Evolutionary conservation across 2,113 vertebrate genomes (phyloP).

Genomic region (Chroicocephalus ridibundus): DNA sequence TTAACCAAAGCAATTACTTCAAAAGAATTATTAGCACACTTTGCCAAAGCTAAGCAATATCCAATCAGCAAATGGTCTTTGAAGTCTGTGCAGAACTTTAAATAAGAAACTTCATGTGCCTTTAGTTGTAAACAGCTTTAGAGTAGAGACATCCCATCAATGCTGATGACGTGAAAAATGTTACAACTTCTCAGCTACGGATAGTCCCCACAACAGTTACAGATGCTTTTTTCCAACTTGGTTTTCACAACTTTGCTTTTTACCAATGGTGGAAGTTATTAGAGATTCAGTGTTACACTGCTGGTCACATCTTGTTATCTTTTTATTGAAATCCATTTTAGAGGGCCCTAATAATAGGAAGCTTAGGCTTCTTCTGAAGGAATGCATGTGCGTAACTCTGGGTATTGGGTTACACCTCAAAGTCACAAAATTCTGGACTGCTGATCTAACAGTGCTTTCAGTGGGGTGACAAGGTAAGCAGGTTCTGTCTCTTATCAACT

Average conservation of each 20-base stretch:
- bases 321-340: constrained; percentile 65
- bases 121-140: not conserved
- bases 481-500: not conserved
- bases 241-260: constrained; percentile 1
- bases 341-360: constrained; percentile 38
- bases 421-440: not conserved
- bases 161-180: not conserved
- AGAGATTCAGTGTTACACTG: constrained; percentile 50
- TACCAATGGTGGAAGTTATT: constrained; percentile 66
- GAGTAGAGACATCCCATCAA: not conserved
- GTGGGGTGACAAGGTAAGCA: not conserved
- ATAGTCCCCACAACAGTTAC: not conserved
- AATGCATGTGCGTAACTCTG: not conserved
- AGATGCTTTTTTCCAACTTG: not conserved
- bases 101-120: not conserved
- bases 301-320: constrained; percentile 71
- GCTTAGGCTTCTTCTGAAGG: constrained; percentile 31
- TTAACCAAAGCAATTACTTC: not conserved
- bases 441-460: not conserved
- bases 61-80: not conserved
- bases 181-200: not conserved
- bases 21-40: not conserved
- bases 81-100: not conserved
- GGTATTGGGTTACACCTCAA: not conserved
- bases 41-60: not conserved